Evolutionary conservation across 2,113 vertebrate species (phyloP).

Genomic region (Eurystomus gularis): DNA sequence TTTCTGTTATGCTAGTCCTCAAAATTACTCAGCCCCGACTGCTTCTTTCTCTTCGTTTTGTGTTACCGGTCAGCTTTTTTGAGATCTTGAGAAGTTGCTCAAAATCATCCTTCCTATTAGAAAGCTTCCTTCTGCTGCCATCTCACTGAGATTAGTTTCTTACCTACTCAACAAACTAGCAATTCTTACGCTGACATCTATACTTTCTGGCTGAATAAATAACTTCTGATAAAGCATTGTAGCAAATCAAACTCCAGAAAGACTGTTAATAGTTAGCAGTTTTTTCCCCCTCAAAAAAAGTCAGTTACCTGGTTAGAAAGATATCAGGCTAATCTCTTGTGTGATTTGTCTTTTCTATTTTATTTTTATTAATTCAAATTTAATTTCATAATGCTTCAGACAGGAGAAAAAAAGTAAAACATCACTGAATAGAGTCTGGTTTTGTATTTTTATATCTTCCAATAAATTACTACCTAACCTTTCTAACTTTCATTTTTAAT

Average conservation of each 20-base stretch:
- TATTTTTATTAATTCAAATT: neutral
- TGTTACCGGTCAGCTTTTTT: neutral
- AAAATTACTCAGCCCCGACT: neutral
- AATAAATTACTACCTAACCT: neutral
- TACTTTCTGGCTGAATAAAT: neutral
- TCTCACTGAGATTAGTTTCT: neutral
- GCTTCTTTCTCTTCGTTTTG: neutral
- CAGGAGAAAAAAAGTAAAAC: neutral
- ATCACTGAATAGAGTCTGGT: neutral
- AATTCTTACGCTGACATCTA: neutral
- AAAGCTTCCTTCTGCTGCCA: neutral
- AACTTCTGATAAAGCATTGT: neutral
- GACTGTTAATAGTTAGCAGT: neutral
- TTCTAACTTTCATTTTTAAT: conserved; percentile 40
- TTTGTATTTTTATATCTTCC: neutral
- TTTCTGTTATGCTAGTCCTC: neutral
- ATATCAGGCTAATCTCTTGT: neutral
- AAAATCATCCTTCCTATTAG: neutral
- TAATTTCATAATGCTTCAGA: neutral
- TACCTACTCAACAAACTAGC: neutral
- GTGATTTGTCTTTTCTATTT: neutral
- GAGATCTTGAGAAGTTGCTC: neutral
- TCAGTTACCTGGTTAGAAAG: neutral
- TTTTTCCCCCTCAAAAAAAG: neutral
- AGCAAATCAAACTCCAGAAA: neutral